Conservation (phyloP, 2,113 vertebrate genomes). For the Siniperca knerii region DNA sequence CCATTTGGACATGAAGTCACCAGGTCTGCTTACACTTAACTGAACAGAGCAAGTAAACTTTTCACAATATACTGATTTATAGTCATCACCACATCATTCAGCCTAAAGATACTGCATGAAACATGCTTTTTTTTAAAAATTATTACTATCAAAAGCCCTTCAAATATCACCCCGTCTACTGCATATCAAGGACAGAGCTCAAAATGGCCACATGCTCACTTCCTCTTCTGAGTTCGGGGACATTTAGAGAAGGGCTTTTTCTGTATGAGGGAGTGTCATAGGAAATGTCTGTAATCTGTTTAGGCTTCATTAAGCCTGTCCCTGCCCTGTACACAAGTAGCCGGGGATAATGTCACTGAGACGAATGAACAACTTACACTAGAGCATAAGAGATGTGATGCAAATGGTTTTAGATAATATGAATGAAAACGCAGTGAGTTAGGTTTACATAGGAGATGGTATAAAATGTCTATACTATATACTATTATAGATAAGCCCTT, state of each 20-base stretch:
- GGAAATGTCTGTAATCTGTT: constrained; percentile 66
- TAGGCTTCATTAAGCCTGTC: constrained; percentile 58
- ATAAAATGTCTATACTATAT: not conserved
- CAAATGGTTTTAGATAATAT: constrained; percentile 1
- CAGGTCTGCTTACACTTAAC: not conserved
- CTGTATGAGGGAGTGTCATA: constrained; percentile 52
- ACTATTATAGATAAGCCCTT: constrained; percentile 1
- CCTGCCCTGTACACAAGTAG: constrained; percentile 29
- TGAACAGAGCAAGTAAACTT: not conserved
- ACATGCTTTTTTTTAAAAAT: not conserved
- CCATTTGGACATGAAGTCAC: not conserved
- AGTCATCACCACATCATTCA: not conserved
- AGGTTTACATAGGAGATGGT: not conserved
- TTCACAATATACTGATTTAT: not conserved
- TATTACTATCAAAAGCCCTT: no score
- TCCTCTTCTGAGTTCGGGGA: constrained; percentile 63
- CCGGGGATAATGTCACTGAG: constrained; percentile 37
- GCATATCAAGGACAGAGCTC: constrained; percentile 40
- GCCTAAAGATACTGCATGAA: constrained; percentile 14
- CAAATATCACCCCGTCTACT: not conserved
- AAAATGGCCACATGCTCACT: constrained; percentile 68
- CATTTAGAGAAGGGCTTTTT: constrained; percentile 58
- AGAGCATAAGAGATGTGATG: not conserved
- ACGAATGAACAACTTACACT: constrained; percentile 23
- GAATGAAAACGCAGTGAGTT: not conserved